Conservation (phyloP, 2,797 vertebrate genomes). For the Dryobates pubescens region DNA sequence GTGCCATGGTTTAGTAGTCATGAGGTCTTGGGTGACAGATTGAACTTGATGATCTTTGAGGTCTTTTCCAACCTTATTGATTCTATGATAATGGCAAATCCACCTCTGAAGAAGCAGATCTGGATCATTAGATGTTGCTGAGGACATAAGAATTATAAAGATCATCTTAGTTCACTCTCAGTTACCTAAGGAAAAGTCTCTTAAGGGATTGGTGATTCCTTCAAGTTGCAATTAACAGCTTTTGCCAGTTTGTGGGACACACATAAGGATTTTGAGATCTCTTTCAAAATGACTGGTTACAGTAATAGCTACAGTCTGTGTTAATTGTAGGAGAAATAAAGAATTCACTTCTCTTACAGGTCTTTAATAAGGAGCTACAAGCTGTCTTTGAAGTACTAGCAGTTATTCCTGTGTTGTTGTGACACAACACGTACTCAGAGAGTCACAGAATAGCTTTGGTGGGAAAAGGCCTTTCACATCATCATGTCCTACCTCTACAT, state of each 20-base stretch:
- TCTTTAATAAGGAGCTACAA: constrained; percentile 45
- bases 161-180: constrained; percentile 3
- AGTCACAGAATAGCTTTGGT: not conserved
- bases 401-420: constrained; percentile 44
- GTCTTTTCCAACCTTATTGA: too few relatives aligned
- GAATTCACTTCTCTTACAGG: not conserved
- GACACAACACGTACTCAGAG: not conserved
- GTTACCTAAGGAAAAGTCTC: constrained; percentile 22
- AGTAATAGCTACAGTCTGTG: not conserved
- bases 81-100: too few relatives aligned
- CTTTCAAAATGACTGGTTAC: constrained; percentile 13
- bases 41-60: too few relatives aligned
- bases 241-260: not conserved
- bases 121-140: not conserved
- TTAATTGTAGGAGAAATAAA: constrained; percentile 33
- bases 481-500: too few relatives aligned
- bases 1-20: too few relatives aligned
- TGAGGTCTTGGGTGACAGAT: too few relatives aligned
- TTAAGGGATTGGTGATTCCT: not conserved
- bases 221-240: not conserved
- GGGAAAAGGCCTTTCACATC: too few relatives aligned
- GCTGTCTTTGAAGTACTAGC: constrained; percentile 44
- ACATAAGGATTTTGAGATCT: constrained; percentile 3
- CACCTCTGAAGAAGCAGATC: not conserved
- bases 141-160: not conserved